These are phyloP conservation scores for Hemiprocne comata DNA, from an alignment of 2,113 vertebrate species.

Conservation along the genomic window DNA sequence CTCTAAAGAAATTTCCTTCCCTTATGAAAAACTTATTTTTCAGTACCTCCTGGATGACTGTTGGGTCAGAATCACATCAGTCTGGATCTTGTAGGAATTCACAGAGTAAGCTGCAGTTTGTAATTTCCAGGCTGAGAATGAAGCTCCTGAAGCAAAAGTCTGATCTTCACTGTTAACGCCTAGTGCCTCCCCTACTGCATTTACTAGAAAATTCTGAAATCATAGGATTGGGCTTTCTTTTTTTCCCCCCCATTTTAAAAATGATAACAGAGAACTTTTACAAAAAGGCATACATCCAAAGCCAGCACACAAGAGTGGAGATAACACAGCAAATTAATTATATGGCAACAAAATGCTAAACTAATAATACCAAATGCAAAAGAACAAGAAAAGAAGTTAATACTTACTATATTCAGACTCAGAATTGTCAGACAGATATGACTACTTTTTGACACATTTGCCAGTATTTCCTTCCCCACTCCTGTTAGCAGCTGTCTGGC, in stretches of 20 bases:
- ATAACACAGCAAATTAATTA: background rate
- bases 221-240: too few relatives aligned
- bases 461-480: slow-evolving; percentile 10
- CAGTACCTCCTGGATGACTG: background rate
- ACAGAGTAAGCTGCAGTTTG: background rate
- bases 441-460: slow-evolving; percentile 41
- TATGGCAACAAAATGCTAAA: slow-evolving; percentile 26
- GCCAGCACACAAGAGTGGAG: background rate
- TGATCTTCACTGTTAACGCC: background rate
- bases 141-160: background rate
- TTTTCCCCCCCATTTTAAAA: background rate
- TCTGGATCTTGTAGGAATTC: background rate
- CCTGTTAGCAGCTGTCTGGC: slow-evolving; percentile 11
- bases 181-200: background rate
- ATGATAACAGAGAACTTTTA: background rate
- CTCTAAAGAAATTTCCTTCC: background rate
- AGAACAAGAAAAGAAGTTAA: slow-evolving; percentile 6
- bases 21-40: background rate
- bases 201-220: background rate
- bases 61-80: background rate
- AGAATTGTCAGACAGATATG: slow-evolving; percentile 23
- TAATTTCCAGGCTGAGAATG: background rate
- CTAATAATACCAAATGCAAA: slow-evolving; percentile 2
- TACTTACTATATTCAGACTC: slow-evolving; percentile 14
- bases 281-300: background rate